Conservation (phyloP, 1,140 invertebrate genomes). For the Drosophila nikananu region DNA sequence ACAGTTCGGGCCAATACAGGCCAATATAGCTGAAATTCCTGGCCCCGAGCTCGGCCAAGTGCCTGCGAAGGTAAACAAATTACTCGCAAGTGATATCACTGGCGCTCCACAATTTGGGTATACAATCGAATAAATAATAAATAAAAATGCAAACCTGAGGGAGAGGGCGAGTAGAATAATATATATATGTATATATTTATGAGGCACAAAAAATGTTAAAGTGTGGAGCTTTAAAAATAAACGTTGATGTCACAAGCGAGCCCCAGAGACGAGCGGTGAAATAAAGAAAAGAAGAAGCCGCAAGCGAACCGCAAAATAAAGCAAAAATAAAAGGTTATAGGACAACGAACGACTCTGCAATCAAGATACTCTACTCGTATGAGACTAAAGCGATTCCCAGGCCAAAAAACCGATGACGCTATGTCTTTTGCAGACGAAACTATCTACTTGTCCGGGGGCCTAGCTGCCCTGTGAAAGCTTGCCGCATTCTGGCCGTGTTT, state of each 20-base stretch:
- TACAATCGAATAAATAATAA: slow-evolving; percentile 60
- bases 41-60: slow-evolving; percentile 8
- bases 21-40: slow-evolving; percentile 19
- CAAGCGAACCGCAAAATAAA: slow-evolving; percentile 35
- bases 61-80: slow-evolving; percentile 65
- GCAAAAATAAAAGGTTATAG: slow-evolving; percentile 76
- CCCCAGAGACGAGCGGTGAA: slow-evolving; percentile 10
- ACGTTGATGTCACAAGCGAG: slow-evolving; percentile 74
- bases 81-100: slow-evolving; percentile 74
- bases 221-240: slow-evolving; percentile 77
- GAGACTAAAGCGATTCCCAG: slow-evolving; percentile 34
- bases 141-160: slow-evolving; percentile 70
- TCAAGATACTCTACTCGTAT: slow-evolving; percentile 29
- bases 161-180: slow-evolving; percentile 39
- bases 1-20: slow-evolving; percentile 29
- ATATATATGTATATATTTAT: slow-evolving; percentile 43
- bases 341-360: slow-evolving; percentile 75
- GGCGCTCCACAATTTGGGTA: slow-evolving; percentile 71
- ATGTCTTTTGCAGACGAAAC: slow-evolving; percentile 45
- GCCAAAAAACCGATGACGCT: slow-evolving; percentile 40
- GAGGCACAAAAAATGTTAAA: slow-evolving; percentile 44
- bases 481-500: slow-evolving; percentile 54
- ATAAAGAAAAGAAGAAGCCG: slow-evolving; percentile 25
- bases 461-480: slow-evolving; percentile 64
- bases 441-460: slow-evolving; percentile 13